Evolutionary conservation across 2,888 invertebrate species (phyloP), one percentile per base, ranked within the genome.

Genomic region (Fragum fragum): DNA sequence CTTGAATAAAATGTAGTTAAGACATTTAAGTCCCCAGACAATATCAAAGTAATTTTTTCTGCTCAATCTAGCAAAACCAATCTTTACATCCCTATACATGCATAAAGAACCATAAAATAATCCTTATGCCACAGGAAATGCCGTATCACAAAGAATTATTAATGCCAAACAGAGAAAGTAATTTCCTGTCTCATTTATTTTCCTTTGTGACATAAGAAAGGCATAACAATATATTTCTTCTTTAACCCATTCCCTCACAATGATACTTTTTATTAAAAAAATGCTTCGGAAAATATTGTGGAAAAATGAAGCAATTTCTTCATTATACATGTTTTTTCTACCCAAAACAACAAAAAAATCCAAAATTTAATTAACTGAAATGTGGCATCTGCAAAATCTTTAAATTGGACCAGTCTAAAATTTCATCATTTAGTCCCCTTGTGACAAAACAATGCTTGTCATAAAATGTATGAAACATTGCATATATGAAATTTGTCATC

Each of bases 301-400:
- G 55, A 23, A 55, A 55, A 55, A n/a, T 21, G 21, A n/a, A 55
- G 55, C 55, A 55, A 53, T 53, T 53, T 53, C 53, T 53, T 21
- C 53, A 53, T 53, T 53, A 11, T 6, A 6, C 53, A 53, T n/a
- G 18, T 6, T 53, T 53, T 53, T 53, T 53, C 53, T 39, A 39
- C 39, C 39, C n/a, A n/a, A n/a, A n/a, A n/a, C n/a, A n/a, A n/a
- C n/a, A 39, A 39, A 14, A 39, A 39, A 39, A 14, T 9, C 39
- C 39, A 9, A 39, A 39, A 14, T 39, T 39, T 14, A 39, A 9
- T 39, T 14, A 39, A 9, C 14, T 39, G 39, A 39, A 39, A 39
- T 39, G n/a, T 39, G 14, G 6, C 14, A 14, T 39, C 39, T 39
- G 39, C 39, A 39, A 39, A 9, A 39, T 39, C 39, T 39, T 39